Evolutionary conservation across 2,113 vertebrate genomes (phyloP), one percentile per base, ranked within the genome.

Genomic region (Siniperca chuatsi): DNA sequence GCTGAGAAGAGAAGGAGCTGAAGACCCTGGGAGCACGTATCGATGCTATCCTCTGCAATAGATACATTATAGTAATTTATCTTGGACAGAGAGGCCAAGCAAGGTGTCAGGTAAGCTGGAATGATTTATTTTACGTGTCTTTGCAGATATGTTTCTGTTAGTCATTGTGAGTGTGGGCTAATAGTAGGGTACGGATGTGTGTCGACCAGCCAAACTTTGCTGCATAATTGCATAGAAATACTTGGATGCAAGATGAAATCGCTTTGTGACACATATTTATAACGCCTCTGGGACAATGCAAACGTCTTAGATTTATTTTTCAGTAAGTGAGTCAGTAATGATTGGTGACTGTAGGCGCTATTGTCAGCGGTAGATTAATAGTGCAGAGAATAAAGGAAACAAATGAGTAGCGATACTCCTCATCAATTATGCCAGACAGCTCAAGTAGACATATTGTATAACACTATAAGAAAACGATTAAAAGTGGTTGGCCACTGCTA

Each of bases 51-150:
- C 80, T 79, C 85, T 40, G 40, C 62, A 61, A 25, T 25, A 61
- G 58, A 85, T 25, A 81, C 69, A 79, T 60, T 52, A 54, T 77
- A 81, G 80, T 84, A n/a, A 81, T 93, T 95, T 73, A 86, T 90
- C 89, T 83, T 79, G 93, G 91, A 89, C 87, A 81, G 86, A 87
- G 89, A 84, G 78, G 62, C 70, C 87, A 75, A 90, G 90, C 85
- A 94, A 94, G 90, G 92, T 92, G 90, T 95, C 92, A 96, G 95
- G 96, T 96, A 87, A 95, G 94, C 92, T 58, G 40, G 5, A 74
- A 6, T 40, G 8, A 72, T 78, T 73, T 33, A 44, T 78, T 9
- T 42, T 2, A 4, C 44, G n/a, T 50, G 8, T 76, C 1, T n/a
- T 58, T n/a, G 37, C 12, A 15, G 61, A 65, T 2, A 54, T 80